Base-by-base conservation (phyloP, 2,888 invertebrate species). In the Clistopyga incitator region DNA sequence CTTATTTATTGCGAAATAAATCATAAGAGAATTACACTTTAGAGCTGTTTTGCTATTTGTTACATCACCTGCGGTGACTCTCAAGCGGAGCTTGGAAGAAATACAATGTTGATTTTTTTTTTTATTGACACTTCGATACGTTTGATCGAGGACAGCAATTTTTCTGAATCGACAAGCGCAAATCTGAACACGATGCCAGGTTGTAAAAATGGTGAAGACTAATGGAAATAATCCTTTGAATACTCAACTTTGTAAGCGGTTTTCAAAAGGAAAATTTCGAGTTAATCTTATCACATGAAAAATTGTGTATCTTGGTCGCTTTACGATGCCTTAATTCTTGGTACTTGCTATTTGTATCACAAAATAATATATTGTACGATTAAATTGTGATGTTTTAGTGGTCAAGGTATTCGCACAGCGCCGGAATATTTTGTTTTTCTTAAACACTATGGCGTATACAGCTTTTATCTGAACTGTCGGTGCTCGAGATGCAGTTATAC, bases 401-500 rank as follows among this genome's bases (percentile, higher is more conserved):
- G 38, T 65, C 42, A 70, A 25, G 77, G 23, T 56, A 56, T 71
- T 50, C 54, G n/a, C 20, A 42, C 20, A 70, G 68, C 18, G 6
- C 50, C 2, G 50, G 3, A 50, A n/a, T 50, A n/a, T 47, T 47
- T 47, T 47, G 15, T 47, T 47, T 47, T 45, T 25, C 52, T n/a
- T n/a, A 50, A 20, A 23, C 29, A 25, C 29, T 47, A 52, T n/a
- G n/a, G n/a, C n/a, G n/a, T n/a, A n/a, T n/a, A 45, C 72, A 76
- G 67, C 64, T 74, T 81, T 70, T 68, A 56, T 23, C 47, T 45
- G 38, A 38, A 42, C n/a, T 67, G 61, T 71, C 47, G 61, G 54
- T 56, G n/a, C 52, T 82, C 78, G 79, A 72, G 71, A 77, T 80
- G 56, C 61, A 56, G 82, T 84, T 81, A 81, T 81, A 78, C 80